phyloP scores from a whole-genome alignment of 2,888 invertebrate genomes.

The Philhelius pedissequus region DNA sequence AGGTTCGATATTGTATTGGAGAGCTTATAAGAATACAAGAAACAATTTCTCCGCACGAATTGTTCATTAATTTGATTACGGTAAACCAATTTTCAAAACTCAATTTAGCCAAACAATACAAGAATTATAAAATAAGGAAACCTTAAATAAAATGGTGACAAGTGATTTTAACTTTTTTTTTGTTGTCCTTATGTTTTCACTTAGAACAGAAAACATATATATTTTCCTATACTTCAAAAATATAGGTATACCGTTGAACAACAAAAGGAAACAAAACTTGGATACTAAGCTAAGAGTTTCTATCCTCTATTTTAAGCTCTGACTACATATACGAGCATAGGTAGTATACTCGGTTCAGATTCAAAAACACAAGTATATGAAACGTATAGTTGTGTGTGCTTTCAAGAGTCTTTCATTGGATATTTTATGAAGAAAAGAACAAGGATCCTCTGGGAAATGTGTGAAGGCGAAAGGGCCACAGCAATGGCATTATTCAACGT shows the following conservation, averaged over 20 bases:
- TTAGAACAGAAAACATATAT: neutral
- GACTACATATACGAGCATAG: neutral
- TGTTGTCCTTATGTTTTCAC: neutral
- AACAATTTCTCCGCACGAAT: no score
- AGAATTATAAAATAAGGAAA: neutral
- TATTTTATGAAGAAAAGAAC: slow-evolving; percentile 42
- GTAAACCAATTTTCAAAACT: neutral
- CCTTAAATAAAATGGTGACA: neutral
- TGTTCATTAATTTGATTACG: neutral
- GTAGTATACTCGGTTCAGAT: neutral
- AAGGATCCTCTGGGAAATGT: slow-evolving; percentile 14
- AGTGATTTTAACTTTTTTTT: neutral
- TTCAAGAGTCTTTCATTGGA: slow-evolving; percentile 49
- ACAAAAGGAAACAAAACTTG: neutral
- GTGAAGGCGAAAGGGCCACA: neutral
- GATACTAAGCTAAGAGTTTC: neutral
- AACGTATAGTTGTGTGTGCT: slow-evolving; percentile 10
- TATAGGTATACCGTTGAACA: neutral
- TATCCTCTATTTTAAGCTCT: neutral
- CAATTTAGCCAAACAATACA: neutral
- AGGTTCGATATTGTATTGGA: no score
- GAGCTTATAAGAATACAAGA: no score
- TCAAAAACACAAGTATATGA: neutral
- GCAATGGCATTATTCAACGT: neutral
- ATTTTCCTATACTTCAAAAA: neutral